Evolutionary conservation across 23 tunicate genomes (phyloP).

Genomic region (Botrylloides violaceus): DNA sequence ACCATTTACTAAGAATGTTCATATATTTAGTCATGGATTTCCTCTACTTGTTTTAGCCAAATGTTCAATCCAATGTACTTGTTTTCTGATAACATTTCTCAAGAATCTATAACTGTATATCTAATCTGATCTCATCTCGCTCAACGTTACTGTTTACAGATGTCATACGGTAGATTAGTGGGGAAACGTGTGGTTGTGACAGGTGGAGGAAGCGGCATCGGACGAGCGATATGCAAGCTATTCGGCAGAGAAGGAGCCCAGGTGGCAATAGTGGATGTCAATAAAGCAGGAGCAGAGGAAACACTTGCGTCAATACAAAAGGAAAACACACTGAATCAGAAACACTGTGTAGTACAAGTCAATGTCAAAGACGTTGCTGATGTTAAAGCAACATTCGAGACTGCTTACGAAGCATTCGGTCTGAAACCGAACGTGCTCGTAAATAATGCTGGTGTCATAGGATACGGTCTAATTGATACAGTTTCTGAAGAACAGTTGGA

Average conservation of each 20-base stretch:
- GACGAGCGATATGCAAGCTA: neutral
- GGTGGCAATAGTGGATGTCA: neutral
- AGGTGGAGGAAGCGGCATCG: neutral
- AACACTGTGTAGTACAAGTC: neutral
- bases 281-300: neutral
- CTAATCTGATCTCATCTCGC: too few relatives aligned
- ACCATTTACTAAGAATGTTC: too few relatives aligned
- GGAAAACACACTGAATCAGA: neutral
- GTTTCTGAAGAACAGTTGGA: constrained; percentile 7
- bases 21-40: too few relatives aligned
- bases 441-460: constrained; percentile 4
- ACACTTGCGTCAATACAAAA: neutral
- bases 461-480: neutral
- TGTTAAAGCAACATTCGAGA: neutral
- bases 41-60: too few relatives aligned
- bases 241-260: neutral
- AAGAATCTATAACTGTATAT: too few relatives aligned
- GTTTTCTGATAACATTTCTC: too few relatives aligned
- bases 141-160: too few relatives aligned
- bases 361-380: neutral
- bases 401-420: neutral
- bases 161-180: neutral
- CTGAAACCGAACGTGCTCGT: neutral
- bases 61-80: too few relatives aligned
- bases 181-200: neutral